Conservation (phyloP, 1,140 invertebrate species). For the Spodoptera litura region DNA sequence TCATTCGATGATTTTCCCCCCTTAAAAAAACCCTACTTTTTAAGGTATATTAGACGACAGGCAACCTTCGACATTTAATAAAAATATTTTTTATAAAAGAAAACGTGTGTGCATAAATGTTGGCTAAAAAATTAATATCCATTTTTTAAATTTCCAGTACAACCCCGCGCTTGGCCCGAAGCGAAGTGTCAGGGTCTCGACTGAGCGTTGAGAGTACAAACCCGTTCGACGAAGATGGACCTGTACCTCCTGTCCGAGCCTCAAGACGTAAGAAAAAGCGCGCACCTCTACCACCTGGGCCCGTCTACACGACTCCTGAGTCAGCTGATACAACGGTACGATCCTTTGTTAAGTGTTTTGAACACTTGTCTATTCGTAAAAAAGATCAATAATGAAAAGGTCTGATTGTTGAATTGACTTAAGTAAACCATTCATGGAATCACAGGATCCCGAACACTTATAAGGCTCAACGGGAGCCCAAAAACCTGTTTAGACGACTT, state of each 20-base stretch:
- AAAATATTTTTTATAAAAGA: no score
- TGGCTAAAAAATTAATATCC: no score
- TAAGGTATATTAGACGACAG: no score
- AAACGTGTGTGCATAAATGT: no score
- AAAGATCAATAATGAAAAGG: neutral
- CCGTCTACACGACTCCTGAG: conserved; percentile 54
- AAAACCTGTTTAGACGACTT: no score
- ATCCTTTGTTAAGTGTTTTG: neutral
- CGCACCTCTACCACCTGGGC: conserved; percentile 81
- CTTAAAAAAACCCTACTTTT: no score
- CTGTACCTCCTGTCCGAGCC: conserved; percentile 77
- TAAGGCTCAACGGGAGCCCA: no score
- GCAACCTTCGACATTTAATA: no score
- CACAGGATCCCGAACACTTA: no score
- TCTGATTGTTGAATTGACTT: neutral
- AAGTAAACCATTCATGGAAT: no score
- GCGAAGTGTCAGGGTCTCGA: conserved; percentile 82
- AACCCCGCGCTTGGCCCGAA: conserved; percentile 79
- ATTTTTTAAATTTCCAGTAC: conserved; percentile 58
- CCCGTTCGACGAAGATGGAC: conserved; percentile 84
- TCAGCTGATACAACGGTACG: conserved; percentile 57
- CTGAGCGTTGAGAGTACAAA: conserved; percentile 86
- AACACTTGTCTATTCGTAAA: no score
- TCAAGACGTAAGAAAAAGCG: conserved; percentile 85
- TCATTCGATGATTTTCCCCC: no score